These are phyloP conservation scores for Actinia equina DNA, from an alignment of 64 coral and sea anemone species.

Conservation along the genomic window DNA sequence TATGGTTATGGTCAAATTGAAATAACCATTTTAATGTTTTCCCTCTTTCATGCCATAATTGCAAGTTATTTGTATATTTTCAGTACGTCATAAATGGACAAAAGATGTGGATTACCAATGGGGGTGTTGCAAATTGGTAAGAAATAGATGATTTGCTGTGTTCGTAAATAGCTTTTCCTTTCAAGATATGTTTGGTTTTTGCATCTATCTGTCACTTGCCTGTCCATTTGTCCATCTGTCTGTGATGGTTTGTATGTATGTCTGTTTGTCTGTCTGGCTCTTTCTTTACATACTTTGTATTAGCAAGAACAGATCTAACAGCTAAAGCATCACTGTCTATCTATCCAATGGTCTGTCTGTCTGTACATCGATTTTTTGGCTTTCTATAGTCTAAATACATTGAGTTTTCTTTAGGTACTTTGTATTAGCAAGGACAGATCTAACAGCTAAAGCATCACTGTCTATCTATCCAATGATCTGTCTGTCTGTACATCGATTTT, in stretches of 20 bases:
- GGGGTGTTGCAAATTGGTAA: constrained; percentile 96
- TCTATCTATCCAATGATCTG: no score
- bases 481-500: no score
- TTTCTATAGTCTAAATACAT: neutral
- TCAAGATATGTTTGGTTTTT: no score
- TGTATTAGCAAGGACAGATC: constrained; percentile 83
- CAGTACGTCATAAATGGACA: constrained; percentile 99
- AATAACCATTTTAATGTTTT: no score
- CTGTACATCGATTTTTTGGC: neutral
- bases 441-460: constrained; percentile 61
- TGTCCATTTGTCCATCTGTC: neutral
- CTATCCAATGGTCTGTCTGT: neutral
- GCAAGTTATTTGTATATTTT: neutral
- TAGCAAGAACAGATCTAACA: constrained; percentile 78
- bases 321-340: constrained; percentile 21
- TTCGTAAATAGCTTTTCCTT: no score
- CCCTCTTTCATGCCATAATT: no score
- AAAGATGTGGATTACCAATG: constrained; percentile 99
- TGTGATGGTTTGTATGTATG: no score
- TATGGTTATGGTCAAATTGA: no score
- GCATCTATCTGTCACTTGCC: no score
- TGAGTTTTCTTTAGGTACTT: constrained; percentile 65
- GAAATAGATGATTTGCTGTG: neutral
- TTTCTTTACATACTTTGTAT: constrained; percentile 76
- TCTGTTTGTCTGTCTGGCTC: neutral